Evolutionary conservation across 2,113 vertebrate genomes (phyloP), one percentile per base, ranked within the genome.

Genomic region (Glaucomys volans): DNA sequence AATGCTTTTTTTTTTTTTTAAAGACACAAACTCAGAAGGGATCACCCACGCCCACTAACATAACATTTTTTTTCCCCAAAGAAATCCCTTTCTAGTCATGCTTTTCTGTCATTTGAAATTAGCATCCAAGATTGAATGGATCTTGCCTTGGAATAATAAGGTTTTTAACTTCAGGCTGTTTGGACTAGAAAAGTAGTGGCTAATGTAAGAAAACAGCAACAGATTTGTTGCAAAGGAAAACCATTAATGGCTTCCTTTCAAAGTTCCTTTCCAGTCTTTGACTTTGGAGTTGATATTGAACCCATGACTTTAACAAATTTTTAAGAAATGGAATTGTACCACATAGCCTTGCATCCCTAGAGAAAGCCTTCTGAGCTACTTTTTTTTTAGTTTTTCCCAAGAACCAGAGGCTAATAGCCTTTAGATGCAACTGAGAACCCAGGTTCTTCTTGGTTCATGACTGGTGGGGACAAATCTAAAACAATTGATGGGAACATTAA

Each of bases 161-260:
- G 72, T 66, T 84, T 91, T 95, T 83, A 75, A 57, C 69, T 57
- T 47, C 71, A 95, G 59, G 54, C 28, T 74, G 5, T 74, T 96
- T 94, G 86, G 75, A 96, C 81, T 92, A 83, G 82, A 66, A 47
- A 84, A 90, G 40, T 37, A 72, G 66, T 82, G 54, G 42, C 92
- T 95, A 76, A 91, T 74, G 86, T 88, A 81, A 96, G 87, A 95
- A 94, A 96, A 85, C 85, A 57, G 32, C 28, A 91, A 85, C 35
- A 94, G 74, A 88, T 77, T 59, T 32, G 37, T 88, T 50, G 71
- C 80, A 85, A 62, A 95, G 67, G 64, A 40, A 74, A 90, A 90
- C 81, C 52, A 72, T 35, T 74, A 62, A 85, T 44, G 40, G 4
- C 89, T 92, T 95, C 57, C 16, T 93, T 95, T 82, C 67, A 62